Evolutionary conservation across 2,797 vertebrate species (phyloP).

Genomic region (Argentina silus): DNA sequence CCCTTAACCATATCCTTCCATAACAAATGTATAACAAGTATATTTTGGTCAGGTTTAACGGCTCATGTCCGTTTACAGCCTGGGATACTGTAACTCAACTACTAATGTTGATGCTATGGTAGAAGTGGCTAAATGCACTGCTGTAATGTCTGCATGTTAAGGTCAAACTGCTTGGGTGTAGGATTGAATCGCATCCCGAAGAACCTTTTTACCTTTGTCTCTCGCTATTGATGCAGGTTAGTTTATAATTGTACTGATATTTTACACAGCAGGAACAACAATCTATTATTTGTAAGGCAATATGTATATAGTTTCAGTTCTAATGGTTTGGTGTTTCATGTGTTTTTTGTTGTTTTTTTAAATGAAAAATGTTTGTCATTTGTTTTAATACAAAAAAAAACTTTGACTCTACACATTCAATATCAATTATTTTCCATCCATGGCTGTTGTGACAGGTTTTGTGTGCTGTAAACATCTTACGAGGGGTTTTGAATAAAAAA

Average conservation of each 20-base stretch:
- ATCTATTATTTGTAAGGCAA: slow-evolving; percentile 49
- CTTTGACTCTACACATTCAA: slow-evolving; percentile 15
- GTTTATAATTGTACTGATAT: slow-evolving; percentile 7
- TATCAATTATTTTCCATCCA: slow-evolving; percentile 17
- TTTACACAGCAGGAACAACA: slow-evolving; percentile 9
- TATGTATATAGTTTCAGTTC: slow-evolving; percentile 61
- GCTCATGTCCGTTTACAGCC: background rate
- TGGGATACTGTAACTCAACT: background rate
- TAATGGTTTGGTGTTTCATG: slow-evolving; percentile 30
- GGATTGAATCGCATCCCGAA: background rate
- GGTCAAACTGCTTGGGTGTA: slow-evolving; percentile 6
- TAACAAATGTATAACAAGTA: background rate
- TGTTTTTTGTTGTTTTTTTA: slow-evolving; percentile 47
- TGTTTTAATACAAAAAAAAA: slow-evolving; percentile 37
- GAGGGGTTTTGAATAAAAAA: slow-evolving; percentile 35
- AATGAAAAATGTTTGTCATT: slow-evolving; percentile 20
- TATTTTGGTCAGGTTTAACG: background rate
- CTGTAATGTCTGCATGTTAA: slow-evolving; percentile 1
- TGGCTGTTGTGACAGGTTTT: slow-evolving; percentile 32
- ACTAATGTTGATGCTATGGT: background rate
- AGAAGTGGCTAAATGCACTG: background rate
- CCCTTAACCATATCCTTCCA: background rate
- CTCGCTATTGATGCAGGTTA: slow-evolving; percentile 4
- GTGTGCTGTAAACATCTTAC: slow-evolving; percentile 29
- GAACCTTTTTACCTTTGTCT: slow-evolving; percentile 3